phyloP scores from a whole-genome alignment of 2,888 invertebrate genomes.

The Pimpla rufipes region DNA sequence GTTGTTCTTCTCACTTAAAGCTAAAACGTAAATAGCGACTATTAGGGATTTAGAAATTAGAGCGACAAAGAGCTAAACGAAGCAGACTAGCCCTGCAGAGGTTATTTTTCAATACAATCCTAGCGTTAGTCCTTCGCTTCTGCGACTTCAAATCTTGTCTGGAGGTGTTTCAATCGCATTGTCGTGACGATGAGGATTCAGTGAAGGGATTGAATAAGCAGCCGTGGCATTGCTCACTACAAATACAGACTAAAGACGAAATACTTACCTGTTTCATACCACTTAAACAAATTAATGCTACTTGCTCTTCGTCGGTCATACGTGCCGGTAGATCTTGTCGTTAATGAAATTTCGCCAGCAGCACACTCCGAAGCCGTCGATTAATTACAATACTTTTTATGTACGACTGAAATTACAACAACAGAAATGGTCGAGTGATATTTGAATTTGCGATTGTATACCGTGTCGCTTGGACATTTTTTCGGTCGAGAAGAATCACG shows the following conservation, averaged over 20 bases:
- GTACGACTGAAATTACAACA: no score
- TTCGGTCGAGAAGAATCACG: slow-evolving; percentile 39
- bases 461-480: background rate
- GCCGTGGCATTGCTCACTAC: slow-evolving; percentile 78
- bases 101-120: slow-evolving; percentile 80
- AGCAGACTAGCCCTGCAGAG: slow-evolving; percentile 74
- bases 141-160: slow-evolving; percentile 73
- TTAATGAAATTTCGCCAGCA: slow-evolving; percentile 15
- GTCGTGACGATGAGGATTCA: slow-evolving; percentile 18
- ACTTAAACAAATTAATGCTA: slow-evolving; percentile 28
- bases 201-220: slow-evolving; percentile 70
- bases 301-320: slow-evolving; percentile 12
- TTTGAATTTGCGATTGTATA: background rate
- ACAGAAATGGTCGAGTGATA: background rate
- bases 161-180: slow-evolving; percentile 31
- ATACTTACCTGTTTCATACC: slow-evolving; percentile 62
- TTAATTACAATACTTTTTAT: background rate
- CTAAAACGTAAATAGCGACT: slow-evolving; percentile 70
- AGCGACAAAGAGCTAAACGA: slow-evolving; percentile 62
- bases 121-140: slow-evolving; percentile 75
- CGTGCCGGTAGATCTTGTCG: slow-evolving; percentile 12
- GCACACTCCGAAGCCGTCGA: background rate
- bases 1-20: slow-evolving; percentile 74
- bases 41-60: slow-evolving; percentile 72
- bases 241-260: slow-evolving; percentile 62